Percentiles rank a stretch among this genome's conserved stretches.
phyloP scores from a whole-genome alignment of 1,140 invertebrate species.

The Neelides sp. region DNA sequence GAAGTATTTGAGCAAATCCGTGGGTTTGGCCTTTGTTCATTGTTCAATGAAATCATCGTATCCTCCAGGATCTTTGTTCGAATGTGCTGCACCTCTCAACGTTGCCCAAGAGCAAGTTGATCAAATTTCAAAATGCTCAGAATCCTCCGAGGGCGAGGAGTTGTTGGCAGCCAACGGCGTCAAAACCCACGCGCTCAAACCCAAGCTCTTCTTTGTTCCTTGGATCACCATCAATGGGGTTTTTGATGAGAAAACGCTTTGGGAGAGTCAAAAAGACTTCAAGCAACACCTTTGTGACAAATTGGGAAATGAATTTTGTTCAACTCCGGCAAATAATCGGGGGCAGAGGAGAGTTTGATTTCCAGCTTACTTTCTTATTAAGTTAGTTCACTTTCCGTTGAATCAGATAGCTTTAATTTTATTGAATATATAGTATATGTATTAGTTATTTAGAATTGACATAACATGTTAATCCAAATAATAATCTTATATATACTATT shows the following conservation, averaged over 20 bases:
- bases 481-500: too few species aligned
- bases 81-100: not conserved
- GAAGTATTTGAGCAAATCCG: not conserved
- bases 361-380: too few species aligned
- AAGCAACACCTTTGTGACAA: constrained; percentile 9
- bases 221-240: constrained; percentile 16
- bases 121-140: constrained; percentile 6
- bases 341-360: too few species aligned
- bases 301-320: constrained; percentile 3
- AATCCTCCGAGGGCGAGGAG: constrained; percentile 9
- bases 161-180: constrained; percentile 16
- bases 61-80: too few species aligned
- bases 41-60: too few species aligned
- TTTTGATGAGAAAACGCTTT: constrained; percentile 9
- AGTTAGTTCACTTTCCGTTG: too few species aligned
- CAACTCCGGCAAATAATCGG: too few species aligned
- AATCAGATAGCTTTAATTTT: too few species aligned
- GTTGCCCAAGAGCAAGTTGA: not conserved
- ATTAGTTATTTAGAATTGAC: too few species aligned
- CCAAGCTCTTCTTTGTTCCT: constrained; percentile 23
- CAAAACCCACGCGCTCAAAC: constrained; percentile 7
- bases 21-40: too few species aligned
- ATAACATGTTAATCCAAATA: too few species aligned
- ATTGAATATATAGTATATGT: too few species aligned
- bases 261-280: constrained; percentile 10